A percentile compares a stretch with the other conserved stretches of the same genome.
These are phyloP conservation scores for Paracanthobrama guichenoti DNA, from an alignment of 2,113 vertebrate genomes.

Conservation along the genomic window DNA sequence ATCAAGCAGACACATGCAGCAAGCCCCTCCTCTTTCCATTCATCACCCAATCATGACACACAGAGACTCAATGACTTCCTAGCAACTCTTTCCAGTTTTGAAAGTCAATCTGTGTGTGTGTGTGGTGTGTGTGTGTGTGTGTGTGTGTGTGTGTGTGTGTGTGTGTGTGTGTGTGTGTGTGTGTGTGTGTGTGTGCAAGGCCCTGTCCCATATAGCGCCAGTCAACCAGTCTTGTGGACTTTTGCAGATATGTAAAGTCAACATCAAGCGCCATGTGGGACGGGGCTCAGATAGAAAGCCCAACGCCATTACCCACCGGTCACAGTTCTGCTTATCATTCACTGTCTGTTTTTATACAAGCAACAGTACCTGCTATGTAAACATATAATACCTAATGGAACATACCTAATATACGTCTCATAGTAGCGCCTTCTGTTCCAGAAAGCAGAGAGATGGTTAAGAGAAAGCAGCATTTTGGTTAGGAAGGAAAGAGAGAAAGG, in stretches of 20 bases:
- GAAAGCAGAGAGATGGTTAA: conserved; percentile 79
- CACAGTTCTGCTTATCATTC: conserved; percentile 16
- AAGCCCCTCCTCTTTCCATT: conserved; percentile 41
- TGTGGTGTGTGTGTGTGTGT: background rate
- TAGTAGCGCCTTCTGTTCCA: conserved; percentile 97
- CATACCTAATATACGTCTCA: conserved; percentile 97
- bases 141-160: background rate
- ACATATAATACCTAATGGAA: conserved; percentile 55
- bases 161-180: background rate
- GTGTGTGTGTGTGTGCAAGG: background rate
- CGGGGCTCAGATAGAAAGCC: background rate
- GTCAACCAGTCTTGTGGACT: background rate
- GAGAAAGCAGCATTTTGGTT: conserved; percentile 77
- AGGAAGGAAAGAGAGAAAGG: conserved; percentile 67
- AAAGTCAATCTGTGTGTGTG: background rate
- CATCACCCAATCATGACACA: conserved; percentile 20
- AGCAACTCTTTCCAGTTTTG: background rate
- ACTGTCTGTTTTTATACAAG: conserved; percentile 39
- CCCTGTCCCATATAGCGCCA: background rate
- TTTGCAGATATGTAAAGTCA: background rate
- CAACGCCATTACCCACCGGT: background rate
- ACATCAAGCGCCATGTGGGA: background rate
- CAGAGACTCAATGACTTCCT: conserved; percentile 16
- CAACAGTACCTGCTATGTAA: conserved; percentile 5
- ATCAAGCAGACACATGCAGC: conserved; percentile 63